phyloP scores from a whole-genome alignment of 1,140 invertebrate genomes.

The Caenorhabditis tropicalis region DNA sequence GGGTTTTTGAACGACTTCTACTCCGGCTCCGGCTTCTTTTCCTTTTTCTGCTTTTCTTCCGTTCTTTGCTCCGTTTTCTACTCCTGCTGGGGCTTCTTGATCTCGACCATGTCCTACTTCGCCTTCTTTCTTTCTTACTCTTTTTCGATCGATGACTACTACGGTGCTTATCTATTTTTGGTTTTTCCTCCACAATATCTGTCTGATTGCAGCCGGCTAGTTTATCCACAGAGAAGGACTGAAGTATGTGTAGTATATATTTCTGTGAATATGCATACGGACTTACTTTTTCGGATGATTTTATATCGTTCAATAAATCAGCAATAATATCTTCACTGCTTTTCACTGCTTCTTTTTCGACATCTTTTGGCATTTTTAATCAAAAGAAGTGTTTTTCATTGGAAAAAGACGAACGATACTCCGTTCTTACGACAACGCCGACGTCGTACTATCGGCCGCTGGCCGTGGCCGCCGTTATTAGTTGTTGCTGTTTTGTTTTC shows the following conservation, averaged over 20 bases:
- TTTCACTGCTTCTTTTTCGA: background rate
- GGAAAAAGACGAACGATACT: background rate
- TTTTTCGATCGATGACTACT: constrained; percentile 16
- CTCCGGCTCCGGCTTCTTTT: constrained; percentile 57
- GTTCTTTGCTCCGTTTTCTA: constrained; percentile 61
- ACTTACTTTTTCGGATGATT: background rate
- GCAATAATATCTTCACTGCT: background rate
- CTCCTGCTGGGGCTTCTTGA: constrained; percentile 48
- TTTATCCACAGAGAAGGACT: background rate
- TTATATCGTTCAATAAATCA: constrained; percentile 11
- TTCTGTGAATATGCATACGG: no score
- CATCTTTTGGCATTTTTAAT: background rate
- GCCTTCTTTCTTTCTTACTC: background rate
- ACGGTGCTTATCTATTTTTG: background rate
- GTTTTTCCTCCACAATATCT: background rate
- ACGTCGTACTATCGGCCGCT: background rate
- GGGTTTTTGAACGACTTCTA: background rate
- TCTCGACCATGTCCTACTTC: constrained; percentile 1
- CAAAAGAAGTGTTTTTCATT: background rate
- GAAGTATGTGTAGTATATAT: background rate
- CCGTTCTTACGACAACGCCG: background rate
- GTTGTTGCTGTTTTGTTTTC: background rate
- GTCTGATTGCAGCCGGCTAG: background rate
- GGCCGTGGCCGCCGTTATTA: constrained; percentile 12
- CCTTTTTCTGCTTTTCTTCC: constrained; percentile 62